A percentile compares a stretch with the other conserved stretches of the same genome.
phyloP scores from a whole-genome alignment of 2,888 invertebrate genomes.

The Pachycephus smyrnensis region DNA sequence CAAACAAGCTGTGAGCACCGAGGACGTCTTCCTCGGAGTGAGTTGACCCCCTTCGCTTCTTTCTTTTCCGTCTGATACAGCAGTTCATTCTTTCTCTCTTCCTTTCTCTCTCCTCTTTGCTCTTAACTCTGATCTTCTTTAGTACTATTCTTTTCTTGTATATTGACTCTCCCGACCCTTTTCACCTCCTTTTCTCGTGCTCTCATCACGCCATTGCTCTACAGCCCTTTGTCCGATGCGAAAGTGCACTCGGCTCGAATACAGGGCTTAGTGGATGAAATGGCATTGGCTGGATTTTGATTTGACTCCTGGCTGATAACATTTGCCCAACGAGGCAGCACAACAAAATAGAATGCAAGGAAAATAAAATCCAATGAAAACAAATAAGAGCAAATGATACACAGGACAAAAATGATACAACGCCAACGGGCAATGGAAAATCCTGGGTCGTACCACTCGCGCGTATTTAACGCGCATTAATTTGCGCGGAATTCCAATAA shows the following conservation, averaged over 20 bases:
- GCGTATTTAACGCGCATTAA: neutral
- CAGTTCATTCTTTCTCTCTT: neutral
- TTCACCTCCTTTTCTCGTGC: neutral
- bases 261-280: neutral
- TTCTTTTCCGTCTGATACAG: neutral
- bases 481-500: neutral
- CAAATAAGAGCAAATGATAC: neutral
- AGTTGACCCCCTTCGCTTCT: constrained; percentile 7
- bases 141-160: neutral
- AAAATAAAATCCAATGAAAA: neutral
- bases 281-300: neutral
- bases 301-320: neutral
- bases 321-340: neutral
- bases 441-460: neutral
- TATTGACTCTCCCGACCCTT: neutral
- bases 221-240: neutral
- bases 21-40: constrained; percentile 89
- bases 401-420: neutral
- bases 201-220: neutral
- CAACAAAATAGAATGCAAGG: neutral
- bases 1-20: constrained; percentile 85
- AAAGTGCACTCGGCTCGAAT: neutral
- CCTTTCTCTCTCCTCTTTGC: neutral
- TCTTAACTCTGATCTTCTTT: neutral
- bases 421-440: neutral